A percentile compares a stretch with the other conserved stretches of the same genome.
Evolutionary conservation across 2,113 vertebrate genomes (phyloP).

Genomic region (Promerops cafer): DNA sequence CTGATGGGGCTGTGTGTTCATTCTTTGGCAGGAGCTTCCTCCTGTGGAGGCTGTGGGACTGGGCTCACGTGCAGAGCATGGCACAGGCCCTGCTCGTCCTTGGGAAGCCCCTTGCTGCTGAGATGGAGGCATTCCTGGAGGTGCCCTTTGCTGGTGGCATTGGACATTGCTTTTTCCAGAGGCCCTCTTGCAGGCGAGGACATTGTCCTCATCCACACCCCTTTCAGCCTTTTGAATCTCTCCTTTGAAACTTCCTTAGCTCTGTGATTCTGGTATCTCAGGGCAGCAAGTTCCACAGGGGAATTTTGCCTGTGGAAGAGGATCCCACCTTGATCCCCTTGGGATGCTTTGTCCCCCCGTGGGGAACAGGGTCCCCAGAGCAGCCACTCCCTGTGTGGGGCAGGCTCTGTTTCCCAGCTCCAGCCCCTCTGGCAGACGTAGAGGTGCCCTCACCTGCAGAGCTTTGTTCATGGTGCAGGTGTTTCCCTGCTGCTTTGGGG

Average conservation of each 20-base stretch:
- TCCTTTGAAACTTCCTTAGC: background rate
- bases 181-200: background rate
- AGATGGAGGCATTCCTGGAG: background rate
- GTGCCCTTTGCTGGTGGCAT: background rate
- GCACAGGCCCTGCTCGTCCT: background rate
- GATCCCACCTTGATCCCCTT: background rate
- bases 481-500: fast-evolving
- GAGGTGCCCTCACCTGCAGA: background rate
- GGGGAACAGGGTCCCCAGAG: background rate
- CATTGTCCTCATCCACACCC: background rate
- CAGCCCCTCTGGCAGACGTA: background rate
- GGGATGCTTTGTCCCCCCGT: background rate
- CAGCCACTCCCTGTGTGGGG: background rate
- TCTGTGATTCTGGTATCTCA: background rate
- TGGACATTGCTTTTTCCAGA: background rate
- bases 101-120: background rate
- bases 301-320: background rate
- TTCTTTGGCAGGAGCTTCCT: background rate
- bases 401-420: background rate
- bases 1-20: background rate
- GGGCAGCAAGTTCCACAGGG: background rate
- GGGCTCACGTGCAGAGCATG: background rate
- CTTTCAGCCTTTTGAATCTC: background rate
- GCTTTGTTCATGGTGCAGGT: too few species aligned
- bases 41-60: background rate